These are phyloP conservation scores for Drepanosiphum platanoidis DNA, from an alignment of 2,888 invertebrate genomes.

Conservation along the genomic window DNA sequence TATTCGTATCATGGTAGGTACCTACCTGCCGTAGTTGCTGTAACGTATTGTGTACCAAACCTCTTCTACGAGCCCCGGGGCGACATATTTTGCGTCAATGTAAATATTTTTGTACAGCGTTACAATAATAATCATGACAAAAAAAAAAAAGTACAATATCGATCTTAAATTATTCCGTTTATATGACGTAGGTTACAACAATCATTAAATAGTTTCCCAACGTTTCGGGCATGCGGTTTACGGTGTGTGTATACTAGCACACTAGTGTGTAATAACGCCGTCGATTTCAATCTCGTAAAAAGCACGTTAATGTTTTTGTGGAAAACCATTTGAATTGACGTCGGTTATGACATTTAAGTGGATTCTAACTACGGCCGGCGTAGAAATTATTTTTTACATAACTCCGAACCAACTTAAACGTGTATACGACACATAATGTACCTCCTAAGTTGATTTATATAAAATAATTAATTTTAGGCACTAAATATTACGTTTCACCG, in stretches of 20 bases:
- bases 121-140: slow-evolving; percentile 6
- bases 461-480: background rate
- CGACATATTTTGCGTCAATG: slow-evolving; percentile 8
- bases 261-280: background rate
- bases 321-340: slow-evolving; percentile 27
- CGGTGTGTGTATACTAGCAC: too few relatives aligned
- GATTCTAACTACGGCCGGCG: background rate
- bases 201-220: slow-evolving; percentile 29
- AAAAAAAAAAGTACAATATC: background rate
- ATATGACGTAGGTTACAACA: background rate
- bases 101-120: slow-evolving; percentile 14
- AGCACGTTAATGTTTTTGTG: slow-evolving; percentile 22
- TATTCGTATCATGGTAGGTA: background rate
- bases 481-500: background rate
- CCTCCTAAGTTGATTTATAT: slow-evolving; percentile 11
- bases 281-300: slow-evolving; percentile 35
- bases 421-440: slow-evolving; percentile 2
- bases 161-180: slow-evolving; percentile 41
- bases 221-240: background rate
- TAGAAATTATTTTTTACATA: slow-evolving; percentile 14
- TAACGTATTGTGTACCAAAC: background rate
- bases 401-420: background rate
- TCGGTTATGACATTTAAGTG: slow-evolving; percentile 13
- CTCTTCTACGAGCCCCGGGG: slow-evolving; percentile 14
- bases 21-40: background rate